These are phyloP conservation scores for Rhinoderma darwinii DNA, from an alignment of 2,113 vertebrate species.

Conservation along the genomic window DNA sequence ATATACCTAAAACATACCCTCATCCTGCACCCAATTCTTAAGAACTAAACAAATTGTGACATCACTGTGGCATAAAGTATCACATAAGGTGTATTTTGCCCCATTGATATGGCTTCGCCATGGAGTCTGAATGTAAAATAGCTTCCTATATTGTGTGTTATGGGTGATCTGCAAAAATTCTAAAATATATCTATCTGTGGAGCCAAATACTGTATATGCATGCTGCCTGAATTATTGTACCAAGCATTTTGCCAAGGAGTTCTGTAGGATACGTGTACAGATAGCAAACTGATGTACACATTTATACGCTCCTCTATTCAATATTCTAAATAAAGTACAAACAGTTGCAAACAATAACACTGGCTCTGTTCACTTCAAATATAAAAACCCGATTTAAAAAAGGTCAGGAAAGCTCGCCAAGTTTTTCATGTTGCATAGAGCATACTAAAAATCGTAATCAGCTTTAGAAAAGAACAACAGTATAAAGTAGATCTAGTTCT, in stretches of 20 bases:
- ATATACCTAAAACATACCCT: not conserved
- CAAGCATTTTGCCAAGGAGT: not conserved
- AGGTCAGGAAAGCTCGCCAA: not conserved
- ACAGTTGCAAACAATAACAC: not conserved
- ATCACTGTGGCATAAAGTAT: too few relatives aligned
- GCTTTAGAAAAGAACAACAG: not conserved
- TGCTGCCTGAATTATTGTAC: not conserved
- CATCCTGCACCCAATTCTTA: not conserved
- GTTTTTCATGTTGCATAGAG: not conserved
- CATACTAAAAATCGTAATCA: not conserved
- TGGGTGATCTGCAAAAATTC: not conserved
- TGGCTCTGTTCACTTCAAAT: slow-evolving; percentile 2
- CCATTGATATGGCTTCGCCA: not conserved
- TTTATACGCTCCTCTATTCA: not conserved
- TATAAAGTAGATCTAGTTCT: not conserved
- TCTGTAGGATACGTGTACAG: not conserved
- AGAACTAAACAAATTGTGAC: not conserved
- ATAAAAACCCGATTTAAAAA: not conserved
- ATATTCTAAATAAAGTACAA: slow-evolving; percentile 6
- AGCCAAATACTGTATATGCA: slow-evolving; percentile 20
- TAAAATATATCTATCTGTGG: not conserved
- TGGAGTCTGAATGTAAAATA: not conserved
- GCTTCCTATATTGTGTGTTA: not conserved
- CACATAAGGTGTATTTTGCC: not conserved
- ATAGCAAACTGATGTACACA: not conserved